Evolutionary conservation across 2,888 invertebrate genomes (phyloP).

Genomic region (Hypena proboscidalis): DNA sequence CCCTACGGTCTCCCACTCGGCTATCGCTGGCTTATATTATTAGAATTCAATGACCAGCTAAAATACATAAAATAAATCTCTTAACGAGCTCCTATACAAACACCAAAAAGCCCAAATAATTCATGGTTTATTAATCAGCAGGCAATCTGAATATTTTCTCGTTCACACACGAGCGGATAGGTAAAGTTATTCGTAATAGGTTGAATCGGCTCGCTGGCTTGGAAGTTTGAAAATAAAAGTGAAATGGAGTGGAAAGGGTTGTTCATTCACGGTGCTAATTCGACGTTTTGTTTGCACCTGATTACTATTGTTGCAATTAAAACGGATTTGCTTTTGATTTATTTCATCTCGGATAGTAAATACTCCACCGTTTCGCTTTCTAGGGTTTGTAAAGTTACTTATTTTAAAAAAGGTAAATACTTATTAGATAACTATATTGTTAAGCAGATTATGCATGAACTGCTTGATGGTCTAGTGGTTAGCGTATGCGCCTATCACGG

Average conservation of each 20-base stretch:
- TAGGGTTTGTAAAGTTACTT: background rate
- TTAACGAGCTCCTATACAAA: slow-evolving; percentile 20
- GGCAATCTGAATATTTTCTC: slow-evolving; percentile 56
- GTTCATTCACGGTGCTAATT: slow-evolving; percentile 71
- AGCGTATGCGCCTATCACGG: too few relatives aligned
- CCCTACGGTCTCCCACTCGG: too few relatives aligned
- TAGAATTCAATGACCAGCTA: too few relatives aligned
- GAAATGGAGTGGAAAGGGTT: slow-evolving; percentile 74
- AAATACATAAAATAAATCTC: background rate
- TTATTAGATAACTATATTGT: too few relatives aligned
- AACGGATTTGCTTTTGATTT: background rate
- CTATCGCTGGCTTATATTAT: too few relatives aligned
- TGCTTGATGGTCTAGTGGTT: too few relatives aligned
- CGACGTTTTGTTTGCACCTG: slow-evolving; percentile 59
- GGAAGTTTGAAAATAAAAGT: slow-evolving; percentile 78
- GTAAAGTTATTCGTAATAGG: slow-evolving; percentile 72
- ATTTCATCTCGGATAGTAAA: too few relatives aligned
- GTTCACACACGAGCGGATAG: slow-evolving; percentile 62
- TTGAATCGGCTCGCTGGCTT: slow-evolving; percentile 72
- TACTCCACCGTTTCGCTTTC: background rate
- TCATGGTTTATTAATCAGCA: slow-evolving; percentile 36
- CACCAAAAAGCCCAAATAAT: slow-evolving; percentile 26
- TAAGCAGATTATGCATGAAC: too few relatives aligned
- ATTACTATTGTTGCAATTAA: slow-evolving; percentile 28
- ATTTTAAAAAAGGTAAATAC: too few relatives aligned